Percentiles rank a stretch among this genome's conserved stretches.
Evolutionary conservation across 2,888 invertebrate species (phyloP).

Genomic region (Phanerotoma sp.): DNA sequence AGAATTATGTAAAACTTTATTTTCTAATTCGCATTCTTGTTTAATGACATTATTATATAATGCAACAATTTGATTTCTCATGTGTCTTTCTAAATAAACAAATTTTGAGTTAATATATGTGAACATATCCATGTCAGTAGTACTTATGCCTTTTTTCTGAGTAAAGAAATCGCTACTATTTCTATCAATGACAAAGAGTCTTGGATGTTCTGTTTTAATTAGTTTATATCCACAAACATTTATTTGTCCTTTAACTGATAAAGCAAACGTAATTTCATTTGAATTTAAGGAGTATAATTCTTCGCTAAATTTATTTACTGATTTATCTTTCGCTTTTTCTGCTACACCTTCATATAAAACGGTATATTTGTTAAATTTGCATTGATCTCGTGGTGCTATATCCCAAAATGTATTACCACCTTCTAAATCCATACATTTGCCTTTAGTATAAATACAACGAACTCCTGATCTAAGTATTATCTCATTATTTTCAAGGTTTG

Average conservation of each 20-base stretch:
- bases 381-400: neutral
- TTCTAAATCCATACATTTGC: slow-evolving; percentile 18
- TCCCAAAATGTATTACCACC: slow-evolving; percentile 26
- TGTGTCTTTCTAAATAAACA: slow-evolving; percentile 32
- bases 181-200: slow-evolving; percentile 23
- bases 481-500: slow-evolving; percentile 15
- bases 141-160: neutral
- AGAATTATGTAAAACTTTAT: slow-evolving; percentile 34
- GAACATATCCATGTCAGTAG: slow-evolving; percentile 18
- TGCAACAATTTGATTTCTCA: slow-evolving; percentile 3
- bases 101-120: slow-evolving; percentile 33
- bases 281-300: slow-evolving; percentile 8
- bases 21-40: slow-evolving; percentile 31
- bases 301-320: neutral
- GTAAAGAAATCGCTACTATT: neutral
- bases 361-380: neutral
- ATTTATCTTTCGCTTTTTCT: slow-evolving; percentile 1
- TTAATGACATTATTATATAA: slow-evolving; percentile 29
- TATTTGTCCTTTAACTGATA: slow-evolving; percentile 2
- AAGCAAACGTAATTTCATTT: slow-evolving; percentile 24
- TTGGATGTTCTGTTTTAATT: slow-evolving; percentile 28
- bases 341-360: slow-evolving; percentile 11
- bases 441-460: slow-evolving; percentile 10
- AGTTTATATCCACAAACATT: slow-evolving; percentile 23
- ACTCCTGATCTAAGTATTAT: slow-evolving; percentile 22